Conservation (phyloP, 2,113 vertebrate genomes). For the Junco hyemalis region DNA sequence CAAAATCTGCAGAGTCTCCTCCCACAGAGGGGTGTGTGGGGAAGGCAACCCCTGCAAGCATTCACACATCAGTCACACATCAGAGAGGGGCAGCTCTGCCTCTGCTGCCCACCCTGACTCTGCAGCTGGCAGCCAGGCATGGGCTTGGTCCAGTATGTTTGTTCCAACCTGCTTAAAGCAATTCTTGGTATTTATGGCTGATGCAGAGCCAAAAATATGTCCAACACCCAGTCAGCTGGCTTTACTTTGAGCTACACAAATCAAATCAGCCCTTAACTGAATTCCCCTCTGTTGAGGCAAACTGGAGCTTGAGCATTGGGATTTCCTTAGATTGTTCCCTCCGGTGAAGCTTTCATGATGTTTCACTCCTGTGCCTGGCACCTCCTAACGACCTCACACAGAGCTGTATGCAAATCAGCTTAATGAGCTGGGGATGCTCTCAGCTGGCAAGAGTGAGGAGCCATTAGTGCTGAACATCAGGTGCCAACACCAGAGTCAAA, state of each 20-base stretch:
- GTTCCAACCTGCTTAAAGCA: constrained; percentile 2
- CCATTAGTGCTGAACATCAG: fast-evolving
- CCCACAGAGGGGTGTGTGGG: not conserved
- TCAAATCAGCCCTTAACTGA: constrained; percentile 26
- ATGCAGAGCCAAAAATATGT: constrained; percentile 8
- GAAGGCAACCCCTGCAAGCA: not conserved
- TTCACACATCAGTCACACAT: not conserved
- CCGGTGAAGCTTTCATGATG: not conserved
- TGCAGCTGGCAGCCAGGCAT: not conserved
- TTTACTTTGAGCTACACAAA: not conserved
- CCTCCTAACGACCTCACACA: not conserved
- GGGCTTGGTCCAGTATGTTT: not conserved
- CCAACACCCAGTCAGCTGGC: not conserved
- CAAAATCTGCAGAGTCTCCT: not conserved
- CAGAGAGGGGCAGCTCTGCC: not conserved
- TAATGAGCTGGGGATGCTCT: not conserved
- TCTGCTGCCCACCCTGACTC: not conserved
- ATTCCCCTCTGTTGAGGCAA: constrained; percentile 30
- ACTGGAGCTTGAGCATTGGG: not conserved
- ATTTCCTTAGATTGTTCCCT: constrained; percentile 60
- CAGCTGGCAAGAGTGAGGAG: not conserved
- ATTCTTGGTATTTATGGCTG: constrained; percentile 4
- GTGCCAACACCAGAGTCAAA: not conserved
- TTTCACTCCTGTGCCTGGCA: not conserved
- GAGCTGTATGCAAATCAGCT: not conserved